Conservation (phyloP, 2,113 vertebrate genomes). For the Proterorhinus semilunaris region DNA sequence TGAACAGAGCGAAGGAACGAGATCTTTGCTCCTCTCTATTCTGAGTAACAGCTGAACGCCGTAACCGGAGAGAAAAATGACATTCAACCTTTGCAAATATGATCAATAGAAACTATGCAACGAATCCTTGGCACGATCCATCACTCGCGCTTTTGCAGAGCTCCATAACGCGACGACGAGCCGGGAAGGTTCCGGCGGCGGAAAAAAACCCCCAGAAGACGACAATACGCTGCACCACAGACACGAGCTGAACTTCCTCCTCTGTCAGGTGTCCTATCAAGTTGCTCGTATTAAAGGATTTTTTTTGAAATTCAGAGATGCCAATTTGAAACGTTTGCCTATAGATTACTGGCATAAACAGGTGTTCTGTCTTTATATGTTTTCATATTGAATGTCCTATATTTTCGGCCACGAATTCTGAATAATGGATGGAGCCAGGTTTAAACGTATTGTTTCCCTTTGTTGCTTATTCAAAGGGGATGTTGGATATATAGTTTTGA, state of each 20-base stretch:
- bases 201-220: background rate
- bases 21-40: background rate
- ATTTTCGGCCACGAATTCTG: too few species aligned
- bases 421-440: too few species aligned
- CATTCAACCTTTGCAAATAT: background rate
- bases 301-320: background rate
- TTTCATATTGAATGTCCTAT: too few species aligned
- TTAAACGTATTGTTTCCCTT: too few species aligned
- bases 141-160: background rate
- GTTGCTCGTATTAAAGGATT: conserved; percentile 2
- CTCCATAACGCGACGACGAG: conserved; percentile 1
- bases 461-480: too few species aligned
- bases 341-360: too few species aligned
- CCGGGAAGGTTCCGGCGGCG: background rate
- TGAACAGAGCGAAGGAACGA: too few species aligned
- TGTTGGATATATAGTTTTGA: too few species aligned
- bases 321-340: too few species aligned
- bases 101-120: background rate
- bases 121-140: background rate
- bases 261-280: conserved; percentile 5
- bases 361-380: too few species aligned
- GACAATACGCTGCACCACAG: background rate
- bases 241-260: background rate
- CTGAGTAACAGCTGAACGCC: background rate
- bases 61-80: background rate